Percentiles rank a stretch among this genome's conserved stretches.
phyloP scores from a whole-genome alignment of 53 echinoderm and acorn worm species.

The Patiria pectinifera region DNA sequence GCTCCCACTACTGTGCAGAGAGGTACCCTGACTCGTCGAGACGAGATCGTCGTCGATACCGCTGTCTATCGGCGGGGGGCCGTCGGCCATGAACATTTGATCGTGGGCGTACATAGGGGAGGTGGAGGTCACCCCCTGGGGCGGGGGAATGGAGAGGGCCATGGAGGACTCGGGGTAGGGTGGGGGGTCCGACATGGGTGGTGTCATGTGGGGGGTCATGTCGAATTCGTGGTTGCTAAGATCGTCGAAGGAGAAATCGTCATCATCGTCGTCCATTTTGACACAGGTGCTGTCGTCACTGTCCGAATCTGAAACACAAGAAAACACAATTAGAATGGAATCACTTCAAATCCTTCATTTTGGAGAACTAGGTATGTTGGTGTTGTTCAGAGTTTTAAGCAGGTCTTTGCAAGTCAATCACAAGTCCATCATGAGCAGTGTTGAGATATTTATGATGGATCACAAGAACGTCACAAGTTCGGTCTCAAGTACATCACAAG shows the following conservation, averaged over 20 bases:
- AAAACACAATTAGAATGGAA: too few relatives aligned
- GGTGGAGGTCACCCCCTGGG: constrained; percentile 65
- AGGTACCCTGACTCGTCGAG: constrained; percentile 78
- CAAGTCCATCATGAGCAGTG: too few relatives aligned
- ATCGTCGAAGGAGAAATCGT: constrained; percentile 67
- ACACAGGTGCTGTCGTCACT: constrained; percentile 62
- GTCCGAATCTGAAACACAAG: constrained; percentile 52
- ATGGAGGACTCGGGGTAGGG: constrained; percentile 62
- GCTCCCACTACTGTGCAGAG: constrained; percentile 72
- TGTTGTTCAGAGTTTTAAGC: too few relatives aligned
- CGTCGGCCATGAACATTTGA: constrained; percentile 83
- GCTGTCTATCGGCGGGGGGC: constrained; percentile 84
- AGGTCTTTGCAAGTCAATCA: too few relatives aligned
- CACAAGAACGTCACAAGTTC: too few relatives aligned
- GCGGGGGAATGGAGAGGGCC: constrained; percentile 67
- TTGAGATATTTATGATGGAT: too few relatives aligned
- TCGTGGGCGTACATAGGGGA: constrained; percentile 88
- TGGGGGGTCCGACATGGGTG: constrained; percentile 65
- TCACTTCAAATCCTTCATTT: too few relatives aligned
- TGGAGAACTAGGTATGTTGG: too few relatives aligned
- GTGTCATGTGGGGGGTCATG: constrained; percentile 61
- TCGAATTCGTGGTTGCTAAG: constrained; percentile 63
- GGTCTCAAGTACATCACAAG: too few relatives aligned
- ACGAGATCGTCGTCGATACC: constrained; percentile 84
- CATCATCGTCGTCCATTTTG: constrained; percentile 64